phyloP scores from a whole-genome alignment of 1,140 invertebrate genomes.

The Dendroctonus ponderosae region DNA sequence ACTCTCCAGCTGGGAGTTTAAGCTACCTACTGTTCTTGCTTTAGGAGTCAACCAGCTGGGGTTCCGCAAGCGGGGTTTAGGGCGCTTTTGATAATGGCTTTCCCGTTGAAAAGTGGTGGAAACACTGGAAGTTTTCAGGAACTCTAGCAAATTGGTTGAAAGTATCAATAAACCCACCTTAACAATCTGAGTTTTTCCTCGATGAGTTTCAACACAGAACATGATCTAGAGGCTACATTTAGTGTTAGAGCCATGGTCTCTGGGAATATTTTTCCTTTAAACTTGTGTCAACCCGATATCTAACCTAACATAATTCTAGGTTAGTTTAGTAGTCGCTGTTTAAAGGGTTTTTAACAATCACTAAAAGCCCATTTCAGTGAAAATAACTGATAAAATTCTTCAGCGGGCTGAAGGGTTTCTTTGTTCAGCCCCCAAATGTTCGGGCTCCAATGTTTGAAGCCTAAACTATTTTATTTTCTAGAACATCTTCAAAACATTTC shows the following conservation, averaged over 20 bases:
- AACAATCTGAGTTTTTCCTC: conserved; percentile 41
- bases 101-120: conserved; percentile 35
- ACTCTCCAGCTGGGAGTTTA: conserved; percentile 27
- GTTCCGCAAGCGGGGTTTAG: conserved; percentile 54
- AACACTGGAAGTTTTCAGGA: conserved; percentile 3
- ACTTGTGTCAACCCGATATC: background rate
- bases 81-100: conserved; percentile 38
- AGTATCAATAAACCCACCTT: conserved; percentile 30
- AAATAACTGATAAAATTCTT: too few relatives aligned
- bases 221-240: conserved; percentile 3
- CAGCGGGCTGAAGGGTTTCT: conserved; percentile 38
- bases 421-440: too few relatives aligned
- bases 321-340: too few relatives aligned
- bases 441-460: too few relatives aligned
- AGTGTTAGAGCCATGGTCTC: conserved; percentile 10
- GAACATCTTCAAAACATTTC: too few relatives aligned
- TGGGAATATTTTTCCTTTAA: background rate
- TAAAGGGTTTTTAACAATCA: too few relatives aligned
- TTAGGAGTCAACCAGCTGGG: conserved; percentile 60
- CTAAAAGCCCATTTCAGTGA: too few relatives aligned
- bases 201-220: conserved; percentile 28
- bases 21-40: conserved; percentile 53
- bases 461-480: too few relatives aligned
- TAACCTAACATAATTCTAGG: too few relatives aligned
- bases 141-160: conserved; percentile 33